Evolutionary conservation across 1,140 invertebrate genomes (phyloP), one percentile per base, ranked within the genome.

Genomic region (Drosophila sturtevanti): DNA sequence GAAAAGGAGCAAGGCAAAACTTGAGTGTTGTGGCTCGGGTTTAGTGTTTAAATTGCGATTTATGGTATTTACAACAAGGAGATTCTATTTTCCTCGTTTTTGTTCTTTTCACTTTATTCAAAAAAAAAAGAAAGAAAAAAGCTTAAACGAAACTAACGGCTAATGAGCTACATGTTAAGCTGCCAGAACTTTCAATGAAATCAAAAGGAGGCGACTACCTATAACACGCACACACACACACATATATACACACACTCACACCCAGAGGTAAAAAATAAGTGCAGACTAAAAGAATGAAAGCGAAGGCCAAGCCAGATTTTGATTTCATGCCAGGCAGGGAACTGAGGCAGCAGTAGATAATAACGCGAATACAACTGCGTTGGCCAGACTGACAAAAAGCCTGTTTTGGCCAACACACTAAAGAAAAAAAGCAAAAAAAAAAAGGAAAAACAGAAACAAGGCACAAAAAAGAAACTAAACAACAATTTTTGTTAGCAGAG

Each of bases 1-100:
- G 58, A 1, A n/a, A n/a, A 66, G 44, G 10, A 31, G 27, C 21
- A 55, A 18, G 48, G 27, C 24, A 81, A 69, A 68, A 58, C 38
- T 61, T 66, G 34, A 18, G 24, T 51, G 38, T 55, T 34, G 38
- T 34, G 14, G 41, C 12, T 44, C 54, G 64, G 66, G 52, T 78
- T 37, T 63, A 60, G 63, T 63, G 64, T 56, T 77, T 89, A 89
- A 84, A 81, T 80, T 87, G 72, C 89, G 84, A 89, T 84, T 87
- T 87, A 89, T 89, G 68, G 63, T 72, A 75, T 64, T 87, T 77
- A 69, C 61, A 54, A 58, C 59, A 22, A 24, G 31, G 9, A 18
- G 24, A 21, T 41, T 63, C 6, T 24, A 27, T 48, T 48, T 3
- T 48, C 16, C 7, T 44, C 14, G 16, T 9, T 18, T n/a, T 59